Conservation (phyloP, 2,888 invertebrate species). For the Orthosia gothica region DNA sequence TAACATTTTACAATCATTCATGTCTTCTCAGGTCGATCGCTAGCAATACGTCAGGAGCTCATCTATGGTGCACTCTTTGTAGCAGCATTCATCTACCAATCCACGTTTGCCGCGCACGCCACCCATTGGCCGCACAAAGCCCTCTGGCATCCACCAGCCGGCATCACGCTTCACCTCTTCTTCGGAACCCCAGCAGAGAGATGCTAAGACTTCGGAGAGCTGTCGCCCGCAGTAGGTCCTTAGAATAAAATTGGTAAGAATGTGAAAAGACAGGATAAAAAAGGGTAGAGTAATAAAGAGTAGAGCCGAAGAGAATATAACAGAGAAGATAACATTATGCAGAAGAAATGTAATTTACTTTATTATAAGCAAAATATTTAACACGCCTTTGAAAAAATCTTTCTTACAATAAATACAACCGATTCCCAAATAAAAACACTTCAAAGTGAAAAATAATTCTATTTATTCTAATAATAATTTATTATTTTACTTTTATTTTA, state of each 20-base stretch:
- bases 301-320: background rate
- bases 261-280: background rate
- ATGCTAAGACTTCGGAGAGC: slow-evolving; percentile 37
- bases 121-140: slow-evolving; percentile 18
- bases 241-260: no score
- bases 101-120: slow-evolving; percentile 62
- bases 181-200: slow-evolving; percentile 40
- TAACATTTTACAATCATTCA: slow-evolving; percentile 3
- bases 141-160: slow-evolving; percentile 34
- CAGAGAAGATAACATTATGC: no score
- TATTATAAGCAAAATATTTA: no score
- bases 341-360: no score
- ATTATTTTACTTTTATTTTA: no score
- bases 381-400: no score
- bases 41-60: slow-evolving; percentile 69
- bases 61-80: slow-evolving; percentile 68
- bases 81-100: slow-evolving; percentile 71
- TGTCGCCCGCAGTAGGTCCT: slow-evolving; percentile 50
- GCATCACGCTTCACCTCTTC: slow-evolving; percentile 48
- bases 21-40: background rate
- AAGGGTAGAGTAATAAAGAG: background rate
- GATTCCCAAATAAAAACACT: no score
- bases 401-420: no score
- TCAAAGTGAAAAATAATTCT: no score
- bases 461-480: no score